These are phyloP conservation scores for Deroptyus accipitrinus DNA, from an alignment of 2,113 vertebrate genomes.

Conservation along the genomic window DNA sequence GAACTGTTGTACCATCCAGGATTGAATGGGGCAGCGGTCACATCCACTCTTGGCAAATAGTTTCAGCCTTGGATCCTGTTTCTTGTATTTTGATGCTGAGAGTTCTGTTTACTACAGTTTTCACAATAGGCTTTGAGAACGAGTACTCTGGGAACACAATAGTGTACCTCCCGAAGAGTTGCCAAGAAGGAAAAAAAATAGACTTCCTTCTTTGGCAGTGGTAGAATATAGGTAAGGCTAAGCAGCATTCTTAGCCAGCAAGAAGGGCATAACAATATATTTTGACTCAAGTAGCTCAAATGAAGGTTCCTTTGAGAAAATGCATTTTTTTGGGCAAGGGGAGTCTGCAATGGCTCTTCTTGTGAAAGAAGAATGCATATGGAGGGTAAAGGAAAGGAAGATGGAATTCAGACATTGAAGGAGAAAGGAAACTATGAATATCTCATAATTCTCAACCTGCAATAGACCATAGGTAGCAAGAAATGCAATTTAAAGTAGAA, in stretches of 20 bases:
- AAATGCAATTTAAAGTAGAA: background rate
- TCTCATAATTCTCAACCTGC: background rate
- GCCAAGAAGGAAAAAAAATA: conserved; percentile 63
- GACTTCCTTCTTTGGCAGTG: conserved; percentile 62
- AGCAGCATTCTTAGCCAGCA: conserved; percentile 3
- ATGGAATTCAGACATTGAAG: background rate
- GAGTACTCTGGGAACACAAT: conserved; percentile 68
- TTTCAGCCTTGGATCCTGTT: conserved; percentile 56
- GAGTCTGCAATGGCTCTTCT: background rate
- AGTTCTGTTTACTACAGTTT: conserved; percentile 63
- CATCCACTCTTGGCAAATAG: conserved; percentile 48
- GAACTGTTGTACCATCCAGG: conserved; percentile 24
- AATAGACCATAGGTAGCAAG: background rate
- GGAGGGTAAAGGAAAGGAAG: background rate
- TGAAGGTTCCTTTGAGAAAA: background rate
- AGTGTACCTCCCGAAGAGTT: conserved; percentile 55
- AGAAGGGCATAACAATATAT: background rate
- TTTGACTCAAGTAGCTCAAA: background rate
- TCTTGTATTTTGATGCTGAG: conserved; percentile 51
- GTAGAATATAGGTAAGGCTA: conserved; percentile 62
- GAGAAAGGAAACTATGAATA: background rate
- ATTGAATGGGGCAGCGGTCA: conserved; percentile 58
- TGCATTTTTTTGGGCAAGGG: background rate
- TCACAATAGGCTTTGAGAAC: conserved; percentile 56
- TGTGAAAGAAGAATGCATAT: background rate